Base-by-base conservation (phyloP, 2,797 vertebrate species). In the Pteronotus mesoamericanus region DNA sequence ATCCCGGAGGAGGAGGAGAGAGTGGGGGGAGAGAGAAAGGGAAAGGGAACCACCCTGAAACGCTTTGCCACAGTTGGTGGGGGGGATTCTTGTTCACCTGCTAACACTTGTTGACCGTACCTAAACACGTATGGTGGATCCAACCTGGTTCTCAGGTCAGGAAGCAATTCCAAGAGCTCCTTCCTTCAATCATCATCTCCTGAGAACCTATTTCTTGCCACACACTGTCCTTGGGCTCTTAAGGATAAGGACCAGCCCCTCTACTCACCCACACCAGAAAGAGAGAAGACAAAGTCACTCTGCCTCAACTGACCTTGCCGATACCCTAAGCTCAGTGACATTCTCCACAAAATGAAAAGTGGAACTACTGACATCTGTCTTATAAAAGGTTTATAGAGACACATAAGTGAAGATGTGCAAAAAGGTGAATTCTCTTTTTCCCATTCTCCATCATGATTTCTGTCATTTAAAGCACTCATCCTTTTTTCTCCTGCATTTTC, bases 111-210 rank as follows among this genome's bases (percentile, higher is more conserved):
- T 0, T 42, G 80, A 29, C 72, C 48, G 14, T 15, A 37, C 34
- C 1, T 46, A 51, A 51, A 59, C 19, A 37, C 57, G 90, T 29
- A 12, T 78, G 79, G 66, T 2, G 2, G 26, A n/a, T 42, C 37
- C 34, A 42, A n/a, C 46, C 77, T 12, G 29, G 22, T 4, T 86
- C 77, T 89, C 64, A 69, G 61, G 66, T 66, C 85, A 79, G 44
- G 82, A 95, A 91, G 88, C 82, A 53, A 53, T 92, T 88, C 94
- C 69, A 42, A 86, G 0, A 44, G 18, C n/a, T 46, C 68, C 44
- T 87, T 68, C 64, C 53, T 75, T 83, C n/a, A 15, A 0, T 94
- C 94, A 88, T 39, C 71, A 14, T n/a, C 53, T 29, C 29, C 39
- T 37, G 21, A 90, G 90, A 34, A 59, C 7, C 66, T 61, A 4